A percentile compares a stretch with the other conserved stretches of the same genome.
Conservation (phyloP, 2,888 invertebrate species). For the Apocheima hispidaria region DNA sequence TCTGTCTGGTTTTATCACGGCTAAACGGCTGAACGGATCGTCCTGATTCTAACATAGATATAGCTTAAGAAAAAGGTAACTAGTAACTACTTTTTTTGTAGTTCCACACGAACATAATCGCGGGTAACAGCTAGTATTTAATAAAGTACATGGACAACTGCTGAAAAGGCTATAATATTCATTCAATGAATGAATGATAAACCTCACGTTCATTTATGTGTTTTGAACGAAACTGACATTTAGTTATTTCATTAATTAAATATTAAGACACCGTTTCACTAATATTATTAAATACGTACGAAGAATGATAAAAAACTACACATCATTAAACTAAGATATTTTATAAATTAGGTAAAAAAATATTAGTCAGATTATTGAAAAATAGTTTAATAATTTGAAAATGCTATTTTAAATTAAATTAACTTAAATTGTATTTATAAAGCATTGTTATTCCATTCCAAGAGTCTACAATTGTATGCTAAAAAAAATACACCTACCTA, state of each 20-base stretch:
- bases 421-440: too few species aligned
- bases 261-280: slow-evolving; percentile 13
- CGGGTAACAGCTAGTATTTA: too few species aligned
- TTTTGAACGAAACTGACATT: neutral
- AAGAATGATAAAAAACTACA: neutral
- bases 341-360: neutral
- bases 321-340: neutral
- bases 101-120: too few species aligned
- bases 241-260: neutral
- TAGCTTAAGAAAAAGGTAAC: too few species aligned
- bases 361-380: neutral
- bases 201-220: neutral
- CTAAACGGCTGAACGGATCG: too few species aligned
- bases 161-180: neutral
- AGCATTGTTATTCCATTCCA: neutral
- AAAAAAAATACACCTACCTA: neutral
- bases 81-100: too few species aligned
- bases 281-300: neutral
- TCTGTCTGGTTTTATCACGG: too few species aligned
- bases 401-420: too few species aligned
- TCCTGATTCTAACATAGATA: too few species aligned
- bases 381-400: too few species aligned
- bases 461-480: neutral
- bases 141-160: too few species aligned
- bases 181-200: neutral